These are phyloP conservation scores for Apamea anceps DNA, from an alignment of 2,888 invertebrate species.

Conservation along the genomic window DNA sequence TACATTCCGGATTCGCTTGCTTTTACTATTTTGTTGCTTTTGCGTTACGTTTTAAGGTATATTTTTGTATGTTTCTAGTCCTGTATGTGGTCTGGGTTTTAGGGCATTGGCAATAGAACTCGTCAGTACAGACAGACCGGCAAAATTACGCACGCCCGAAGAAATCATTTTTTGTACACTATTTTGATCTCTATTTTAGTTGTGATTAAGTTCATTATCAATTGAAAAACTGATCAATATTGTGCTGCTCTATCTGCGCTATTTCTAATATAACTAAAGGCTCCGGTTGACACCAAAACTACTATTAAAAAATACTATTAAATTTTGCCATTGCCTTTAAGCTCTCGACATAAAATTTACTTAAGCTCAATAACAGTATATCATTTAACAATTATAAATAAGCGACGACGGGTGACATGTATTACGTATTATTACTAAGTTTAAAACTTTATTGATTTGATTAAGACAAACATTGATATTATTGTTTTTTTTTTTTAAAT, in stretches of 20 bases:
- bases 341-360: conserved; percentile 9
- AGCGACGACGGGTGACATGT: conserved; percentile 16
- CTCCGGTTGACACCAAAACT: neutral
- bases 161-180: neutral
- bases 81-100: conserved; percentile 19
- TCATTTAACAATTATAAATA: conserved; percentile 10
- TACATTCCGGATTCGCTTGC: conserved; percentile 62
- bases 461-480: conserved; percentile 43
- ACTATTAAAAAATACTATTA: neutral
- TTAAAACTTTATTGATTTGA: conserved; percentile 30
- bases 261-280: neutral
- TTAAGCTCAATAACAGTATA: conserved; percentile 31
- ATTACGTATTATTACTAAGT: neutral
- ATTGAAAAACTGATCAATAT: neutral
- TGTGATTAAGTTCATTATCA: neutral
- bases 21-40: conserved; percentile 54
- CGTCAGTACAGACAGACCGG: neutral
- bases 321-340: neutral
- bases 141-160: neutral
- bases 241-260: neutral
- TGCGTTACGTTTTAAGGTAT: conserved; percentile 44
- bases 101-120: neutral
- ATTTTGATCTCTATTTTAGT: conserved; percentile 3
- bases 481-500: neutral
- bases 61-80: conserved; percentile 56